phyloP scores from a whole-genome alignment of 2,113 vertebrate species.

The Lota lota region DNA sequence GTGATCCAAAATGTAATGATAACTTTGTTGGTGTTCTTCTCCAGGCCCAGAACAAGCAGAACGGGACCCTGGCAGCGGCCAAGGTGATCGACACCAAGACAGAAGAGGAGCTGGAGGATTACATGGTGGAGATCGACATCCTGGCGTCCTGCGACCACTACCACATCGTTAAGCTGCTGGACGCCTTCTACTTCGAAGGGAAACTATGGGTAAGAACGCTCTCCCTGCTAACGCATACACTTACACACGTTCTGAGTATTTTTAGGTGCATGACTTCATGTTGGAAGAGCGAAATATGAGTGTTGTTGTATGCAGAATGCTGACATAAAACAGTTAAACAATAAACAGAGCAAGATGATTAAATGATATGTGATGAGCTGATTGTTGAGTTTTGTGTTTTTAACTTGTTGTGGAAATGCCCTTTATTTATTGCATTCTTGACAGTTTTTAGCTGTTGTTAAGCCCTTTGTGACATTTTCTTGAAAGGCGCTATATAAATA shows the following conservation, averaged over 20 bases:
- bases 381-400: no score
- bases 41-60: constrained; percentile 96
- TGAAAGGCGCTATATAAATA: no score
- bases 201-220: constrained; percentile 90
- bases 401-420: no score
- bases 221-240: background rate
- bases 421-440: no score
- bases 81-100: constrained; percentile 99
- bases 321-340: no score
- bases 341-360: no score
- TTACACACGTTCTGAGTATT: background rate
- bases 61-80: constrained; percentile 89
- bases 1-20: constrained; percentile 2
- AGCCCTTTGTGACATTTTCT: no score
- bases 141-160: constrained; percentile 95
- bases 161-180: constrained; percentile 94
- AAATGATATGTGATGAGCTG: no score
- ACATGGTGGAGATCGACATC: constrained; percentile 99
- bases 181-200: constrained; percentile 95
- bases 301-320: no score
- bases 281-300: constrained; percentile 28
- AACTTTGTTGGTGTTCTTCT: background rate
- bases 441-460: no score
- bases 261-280: constrained; percentile 5
- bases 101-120: constrained; percentile 97